Base-by-base conservation (phyloP, 2,888 invertebrate genomes). In the Acanthococcus lagerstroemiae region DNA sequence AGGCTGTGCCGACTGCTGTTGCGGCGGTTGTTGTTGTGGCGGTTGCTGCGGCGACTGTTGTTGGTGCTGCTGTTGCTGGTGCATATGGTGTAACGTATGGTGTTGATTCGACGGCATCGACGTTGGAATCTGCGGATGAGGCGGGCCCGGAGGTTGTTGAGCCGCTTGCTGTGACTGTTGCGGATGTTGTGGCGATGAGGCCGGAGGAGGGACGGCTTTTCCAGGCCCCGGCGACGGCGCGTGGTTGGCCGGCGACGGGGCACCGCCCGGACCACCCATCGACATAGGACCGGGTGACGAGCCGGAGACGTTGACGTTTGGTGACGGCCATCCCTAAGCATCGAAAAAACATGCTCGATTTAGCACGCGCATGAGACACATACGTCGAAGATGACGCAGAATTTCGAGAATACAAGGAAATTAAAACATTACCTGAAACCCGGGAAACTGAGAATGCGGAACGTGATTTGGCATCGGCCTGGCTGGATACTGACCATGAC, bases 401-500 rank as follows among this genome's bases (percentile, higher is more conserved):
- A 9, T 37, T 45, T n/a, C n/a, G n/a, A n/a, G n/a, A n/a, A n/a
- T n/a, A n/a, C 37, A 15, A 37, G 37, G 7, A 37, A 37, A 37
- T 37, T 37, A 7, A 15, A 15, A 17, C 17, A 58, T 56, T 67
- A 73, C 73, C 72, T 73, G 73, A 67, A 73, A 73, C 45, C 70
- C 69, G 55, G 77, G 74, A 72, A 77, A 78, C 71, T 78, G 78
- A 71, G 77, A 75, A 70, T 78, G 78, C 63, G 78, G 77, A 63
- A 73, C 78, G 75, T 72, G 78, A 74, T 72, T 78, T 72, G 73
- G 77, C 75, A 76, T 77, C 72, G 74, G 76, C 73, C 75, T 76
- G 73, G 70, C 73, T 66, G 71, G 77, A 73, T 74, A 73, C 68
- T 71, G 76, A 72, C 75, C 81, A 68, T 82, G 81, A 63, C 81